These are phyloP conservation scores for Crypturellus undulatus DNA, from an alignment of 2,113 vertebrate genomes.

Conservation along the genomic window DNA sequence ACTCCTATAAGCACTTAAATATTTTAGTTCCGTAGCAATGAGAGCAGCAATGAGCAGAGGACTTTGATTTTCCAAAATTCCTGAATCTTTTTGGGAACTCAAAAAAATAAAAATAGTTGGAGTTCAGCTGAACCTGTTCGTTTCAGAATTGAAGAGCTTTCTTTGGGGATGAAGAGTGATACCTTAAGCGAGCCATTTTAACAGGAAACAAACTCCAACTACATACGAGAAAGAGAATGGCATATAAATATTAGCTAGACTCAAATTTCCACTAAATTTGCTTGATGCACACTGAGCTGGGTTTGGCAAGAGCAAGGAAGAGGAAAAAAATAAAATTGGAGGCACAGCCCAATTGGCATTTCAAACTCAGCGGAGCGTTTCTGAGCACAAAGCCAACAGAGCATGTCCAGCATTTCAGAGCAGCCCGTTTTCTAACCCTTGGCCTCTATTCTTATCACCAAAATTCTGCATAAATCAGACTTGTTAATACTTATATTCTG, in stretches of 20 bases:
- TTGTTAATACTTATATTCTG: background rate
- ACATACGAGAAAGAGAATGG: background rate
- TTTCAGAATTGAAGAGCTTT: background rate
- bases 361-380: background rate
- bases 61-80: background rate
- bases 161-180: background rate
- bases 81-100: background rate
- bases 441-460: background rate
- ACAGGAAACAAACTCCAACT: background rate
- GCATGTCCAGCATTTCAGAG: background rate
- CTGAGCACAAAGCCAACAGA: rapidly evolving
- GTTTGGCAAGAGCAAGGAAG: background rate
- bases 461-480: background rate
- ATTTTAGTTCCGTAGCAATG: background rate
- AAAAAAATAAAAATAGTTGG: too few relatives aligned
- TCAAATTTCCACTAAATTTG: background rate
- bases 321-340: background rate
- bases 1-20: background rate
- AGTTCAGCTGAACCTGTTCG: too few relatives aligned
- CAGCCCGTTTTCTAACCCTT: background rate
- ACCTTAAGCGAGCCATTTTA: background rate
- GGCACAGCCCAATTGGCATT: background rate
- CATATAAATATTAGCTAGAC: background rate
- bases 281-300: background rate
- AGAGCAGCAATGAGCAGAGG: background rate